Percentiles rank a stretch among this genome's conserved stretches.
phyloP scores from a whole-genome alignment of 2,888 invertebrate genomes.

The Diogma glabrata region DNA sequence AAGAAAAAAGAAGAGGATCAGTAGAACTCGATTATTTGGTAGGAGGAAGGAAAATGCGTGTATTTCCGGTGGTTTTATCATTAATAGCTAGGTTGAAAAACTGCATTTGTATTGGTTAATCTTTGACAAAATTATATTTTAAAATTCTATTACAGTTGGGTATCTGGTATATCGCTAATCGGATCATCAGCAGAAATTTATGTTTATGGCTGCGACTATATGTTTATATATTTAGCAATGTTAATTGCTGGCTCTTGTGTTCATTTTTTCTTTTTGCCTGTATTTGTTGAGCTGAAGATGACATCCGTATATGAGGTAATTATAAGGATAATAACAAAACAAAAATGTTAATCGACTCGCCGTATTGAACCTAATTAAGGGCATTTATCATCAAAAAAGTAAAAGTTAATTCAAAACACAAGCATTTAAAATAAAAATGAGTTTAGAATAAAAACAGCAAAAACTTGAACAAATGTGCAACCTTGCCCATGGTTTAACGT shows the following conservation, averaged over 20 bases:
- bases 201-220: not conserved
- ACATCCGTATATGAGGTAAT: slow-evolving; percentile 13
- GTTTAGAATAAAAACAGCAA: too few relatives aligned
- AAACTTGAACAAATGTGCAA: too few relatives aligned
- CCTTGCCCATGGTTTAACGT: too few relatives aligned
- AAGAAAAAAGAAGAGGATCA: not conserved
- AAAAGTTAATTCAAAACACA: too few relatives aligned
- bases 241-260: not conserved
- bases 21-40: slow-evolving; percentile 51
- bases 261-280: slow-evolving; percentile 1
- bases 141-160: too few relatives aligned
- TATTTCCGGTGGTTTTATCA: slow-evolving; percentile 64
- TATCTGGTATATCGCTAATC: not conserved
- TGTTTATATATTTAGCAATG: not conserved
- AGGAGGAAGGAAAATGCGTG: slow-evolving; percentile 61
- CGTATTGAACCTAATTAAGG: too few relatives aligned
- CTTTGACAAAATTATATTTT: too few relatives aligned
- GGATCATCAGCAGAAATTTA: not conserved
- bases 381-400: too few relatives aligned
- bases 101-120: too few relatives aligned
- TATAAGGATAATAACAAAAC: too few relatives aligned
- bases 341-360: too few relatives aligned
- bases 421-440: too few relatives aligned
- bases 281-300: slow-evolving; percentile 2
- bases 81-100: slow-evolving; percentile 62